Evolutionary conservation across 2,113 vertebrate genomes (phyloP).

Genomic region (Cavia porcellus): DNA sequence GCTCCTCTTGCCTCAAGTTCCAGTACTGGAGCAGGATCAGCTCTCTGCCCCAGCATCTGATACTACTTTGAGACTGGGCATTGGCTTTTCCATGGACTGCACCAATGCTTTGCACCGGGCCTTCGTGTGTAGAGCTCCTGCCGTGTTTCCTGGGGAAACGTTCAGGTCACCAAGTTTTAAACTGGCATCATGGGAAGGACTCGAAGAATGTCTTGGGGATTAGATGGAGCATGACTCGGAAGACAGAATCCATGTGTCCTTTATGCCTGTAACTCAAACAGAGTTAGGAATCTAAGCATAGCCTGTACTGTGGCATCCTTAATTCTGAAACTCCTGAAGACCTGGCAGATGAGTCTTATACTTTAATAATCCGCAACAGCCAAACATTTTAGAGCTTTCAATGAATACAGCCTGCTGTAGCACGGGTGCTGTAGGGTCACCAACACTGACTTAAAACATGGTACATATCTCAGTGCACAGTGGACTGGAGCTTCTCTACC

Average conservation of each 20-base stretch:
- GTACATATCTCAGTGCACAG: accelerated
- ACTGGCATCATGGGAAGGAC: background rate
- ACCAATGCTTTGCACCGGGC: too few species aligned
- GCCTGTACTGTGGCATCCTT: background rate
- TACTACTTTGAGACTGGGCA: accelerated
- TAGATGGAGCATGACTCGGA: background rate
- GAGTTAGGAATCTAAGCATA: background rate
- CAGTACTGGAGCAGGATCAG: background rate
- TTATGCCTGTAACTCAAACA: background rate
- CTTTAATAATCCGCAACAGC: background rate
- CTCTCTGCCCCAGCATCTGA: too few species aligned
- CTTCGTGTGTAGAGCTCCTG: too few species aligned
- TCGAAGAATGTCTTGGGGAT: background rate
- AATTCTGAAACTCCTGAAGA: background rate
- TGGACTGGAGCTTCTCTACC: accelerated
- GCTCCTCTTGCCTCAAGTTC: background rate
- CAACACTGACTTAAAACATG: background rate
- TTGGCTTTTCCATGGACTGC: background rate
- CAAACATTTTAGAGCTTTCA: background rate
- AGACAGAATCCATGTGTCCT: background rate
- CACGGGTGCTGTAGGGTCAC: background rate
- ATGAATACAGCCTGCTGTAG: background rate
- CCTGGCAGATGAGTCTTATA: background rate
- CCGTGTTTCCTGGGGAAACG: too few species aligned
- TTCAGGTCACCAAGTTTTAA: background rate